These are phyloP conservation scores for Prionailurus bengalensis DNA, from an alignment of 2,113 vertebrate genomes.

Conservation along the genomic window DNA sequence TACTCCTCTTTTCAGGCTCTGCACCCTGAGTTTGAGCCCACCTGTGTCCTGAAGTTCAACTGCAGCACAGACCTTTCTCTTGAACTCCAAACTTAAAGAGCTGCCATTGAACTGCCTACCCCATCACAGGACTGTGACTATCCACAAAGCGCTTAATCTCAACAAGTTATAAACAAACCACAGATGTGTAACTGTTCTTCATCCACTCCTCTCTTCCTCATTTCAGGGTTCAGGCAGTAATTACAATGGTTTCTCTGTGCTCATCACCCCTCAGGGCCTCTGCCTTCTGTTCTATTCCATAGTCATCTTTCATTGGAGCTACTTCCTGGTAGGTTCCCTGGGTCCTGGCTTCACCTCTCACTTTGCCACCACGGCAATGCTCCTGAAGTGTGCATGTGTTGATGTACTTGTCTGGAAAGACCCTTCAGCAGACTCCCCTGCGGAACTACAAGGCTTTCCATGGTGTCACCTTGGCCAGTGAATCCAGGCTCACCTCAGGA, in stretches of 20 bases:
- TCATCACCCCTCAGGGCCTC: neutral
- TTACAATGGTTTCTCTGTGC: neutral
- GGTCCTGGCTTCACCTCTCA: neutral
- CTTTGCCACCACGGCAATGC: neutral
- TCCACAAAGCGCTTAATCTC: neutral
- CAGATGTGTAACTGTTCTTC: neutral
- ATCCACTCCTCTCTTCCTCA: neutral
- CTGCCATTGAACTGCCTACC: rapidly evolving
- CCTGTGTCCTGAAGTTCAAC: neutral
- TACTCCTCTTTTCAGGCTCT: too few species aligned
- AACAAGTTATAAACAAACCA: neutral
- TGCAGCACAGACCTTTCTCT: neutral
- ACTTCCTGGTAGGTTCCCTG: neutral
- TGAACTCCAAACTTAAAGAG: neutral
- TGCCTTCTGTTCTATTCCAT: neutral
- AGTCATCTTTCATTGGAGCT: neutral
- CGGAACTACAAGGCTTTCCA: neutral
- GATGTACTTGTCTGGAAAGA: too few species aligned
- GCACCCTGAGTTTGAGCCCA: neutral
- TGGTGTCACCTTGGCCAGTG: neutral
- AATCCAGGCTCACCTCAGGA: neutral
- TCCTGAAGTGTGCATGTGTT: neutral
- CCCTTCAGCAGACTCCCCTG: neutral
- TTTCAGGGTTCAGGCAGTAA: neutral
- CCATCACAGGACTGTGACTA: neutral